Base-by-base conservation (phyloP, 2,113 vertebrate species). In the Aegypius monachus region DNA sequence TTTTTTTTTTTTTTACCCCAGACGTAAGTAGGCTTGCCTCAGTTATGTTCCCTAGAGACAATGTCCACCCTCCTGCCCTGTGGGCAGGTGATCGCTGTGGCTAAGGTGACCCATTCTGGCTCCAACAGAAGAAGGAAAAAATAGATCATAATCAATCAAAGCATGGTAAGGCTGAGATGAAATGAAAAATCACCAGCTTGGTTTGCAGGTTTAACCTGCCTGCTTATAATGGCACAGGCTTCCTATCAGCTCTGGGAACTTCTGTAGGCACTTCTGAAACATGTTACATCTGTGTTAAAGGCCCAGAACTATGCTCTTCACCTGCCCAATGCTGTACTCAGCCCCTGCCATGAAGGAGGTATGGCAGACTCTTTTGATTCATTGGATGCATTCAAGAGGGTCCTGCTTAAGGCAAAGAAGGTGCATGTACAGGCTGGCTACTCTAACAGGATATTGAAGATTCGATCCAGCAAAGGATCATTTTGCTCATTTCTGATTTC, bases 131-230 rank as follows among this genome's bases (percentile, higher is more conserved):
- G 96, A 94, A 96, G 94, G 90, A 78, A 96, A 97, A 97, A 96
- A 84, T 90, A 96, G 81, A 91, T 94, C 59, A 10, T 87, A 82
- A 97, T 97, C 97, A 97, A 95, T 97, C 78, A 95, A 95, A 94
- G 91, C 56, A 34, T 80, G 90, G 61, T 80, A 86, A 96, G 91
- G 89, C 52, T 90, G 94, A 97, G 95, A 81, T 74, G 52, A 97
- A 96, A 97, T 96, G 63, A 85, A 89, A 96, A 87, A 80, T 52
- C 80, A 79, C 90, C 78, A 85, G 29, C 42, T 94, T 62, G 43
- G 45, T 87, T 87, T 87, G 81, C 6, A 62, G 58, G n/a, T 95
- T 92, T 95, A 38, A 75, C 66, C 81, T 78, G 78, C 86, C 63
- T 95, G 68, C 78, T 81, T 94, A 10, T 59, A 84, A 70, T 61